Evolutionary conservation across 2,797 vertebrate species (phyloP).

Genomic region (Harpagifer antarcticus): DNA sequence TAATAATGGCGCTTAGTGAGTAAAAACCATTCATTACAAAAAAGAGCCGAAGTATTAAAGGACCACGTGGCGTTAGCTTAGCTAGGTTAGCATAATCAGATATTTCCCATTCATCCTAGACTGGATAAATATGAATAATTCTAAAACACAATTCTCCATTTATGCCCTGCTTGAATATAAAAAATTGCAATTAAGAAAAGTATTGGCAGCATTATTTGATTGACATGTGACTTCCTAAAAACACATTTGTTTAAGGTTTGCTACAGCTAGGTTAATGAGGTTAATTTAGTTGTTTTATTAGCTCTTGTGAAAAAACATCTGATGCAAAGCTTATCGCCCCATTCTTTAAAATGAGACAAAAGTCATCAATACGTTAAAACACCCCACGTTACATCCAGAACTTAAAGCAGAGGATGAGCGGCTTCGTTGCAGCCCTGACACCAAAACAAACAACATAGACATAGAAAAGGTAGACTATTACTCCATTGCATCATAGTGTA

Average conservation of each 20-base stretch:
- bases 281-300: neutral
- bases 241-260: neutral
- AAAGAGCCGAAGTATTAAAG: neutral
- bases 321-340: neutral
- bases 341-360: neutral
- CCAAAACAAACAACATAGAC: neutral
- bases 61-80: neutral
- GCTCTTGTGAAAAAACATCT: neutral
- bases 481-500: neutral
- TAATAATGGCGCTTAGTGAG: no score
- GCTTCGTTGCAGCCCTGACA: slow-evolving; percentile 23
- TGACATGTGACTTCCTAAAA: no score
- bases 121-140: neutral
- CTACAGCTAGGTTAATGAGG: neutral
- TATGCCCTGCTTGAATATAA: neutral
- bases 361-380: neutral
- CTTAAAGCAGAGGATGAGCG: neutral
- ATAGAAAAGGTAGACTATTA: neutral
- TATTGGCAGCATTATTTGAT: neutral
- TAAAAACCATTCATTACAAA: neutral
- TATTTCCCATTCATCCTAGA: neutral
- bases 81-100: neutral
- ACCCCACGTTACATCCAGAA: neutral
- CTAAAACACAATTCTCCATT: neutral
- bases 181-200: neutral